Evolutionary conservation across 2,888 invertebrate species (phyloP), one percentile per base, ranked within the genome.

Genomic region (Calliphora vomitoria): DNA sequence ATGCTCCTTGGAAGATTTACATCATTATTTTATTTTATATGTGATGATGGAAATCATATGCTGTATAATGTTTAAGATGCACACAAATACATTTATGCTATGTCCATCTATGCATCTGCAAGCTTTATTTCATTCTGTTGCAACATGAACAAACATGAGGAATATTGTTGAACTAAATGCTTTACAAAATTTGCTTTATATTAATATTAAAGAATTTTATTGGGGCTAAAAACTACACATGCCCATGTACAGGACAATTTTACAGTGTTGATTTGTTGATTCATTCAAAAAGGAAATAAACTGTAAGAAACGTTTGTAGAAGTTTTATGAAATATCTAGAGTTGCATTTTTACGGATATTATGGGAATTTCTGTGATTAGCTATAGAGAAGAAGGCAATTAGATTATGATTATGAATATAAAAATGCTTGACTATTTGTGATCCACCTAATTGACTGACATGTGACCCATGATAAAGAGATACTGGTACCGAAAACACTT

Each of bases 31-130:
- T 68, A 38, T 20, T n/a, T n/a, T 25, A 44, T 55, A 20, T 55
- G 11, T 35, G 62, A 69, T 71, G 60, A 80, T 50, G 44, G 18
- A 74, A 66, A 81, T 81, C 58, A 74, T 74, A 72, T 74, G 64
- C 20, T 64, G 47, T 79, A 74, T 35, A 53, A 72, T 71, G 62
- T 58, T 55, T 64, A 31, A 60, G 10, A 31, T 31, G 11, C 58
- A 25, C 5, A 4, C 55, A 8, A 6, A 35, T 8, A 31, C 15
- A 60, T 31, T 60, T 60, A 60, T 35, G 15, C 60, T 31, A 58
- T 13, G 25, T 58, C 58, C 58, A 25, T 58, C 11, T 58, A 25
- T 38, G 64, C 18, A 38, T 38, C 64, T 64, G 38, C 38, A 64
- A 38, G 64, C 38, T 64, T 3, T 38, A 10, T 64, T 38, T 64